Conservation (phyloP, 37 sponge, comb jelly and placozoan genomes). For the Ephydatia muelleri region DNA sequence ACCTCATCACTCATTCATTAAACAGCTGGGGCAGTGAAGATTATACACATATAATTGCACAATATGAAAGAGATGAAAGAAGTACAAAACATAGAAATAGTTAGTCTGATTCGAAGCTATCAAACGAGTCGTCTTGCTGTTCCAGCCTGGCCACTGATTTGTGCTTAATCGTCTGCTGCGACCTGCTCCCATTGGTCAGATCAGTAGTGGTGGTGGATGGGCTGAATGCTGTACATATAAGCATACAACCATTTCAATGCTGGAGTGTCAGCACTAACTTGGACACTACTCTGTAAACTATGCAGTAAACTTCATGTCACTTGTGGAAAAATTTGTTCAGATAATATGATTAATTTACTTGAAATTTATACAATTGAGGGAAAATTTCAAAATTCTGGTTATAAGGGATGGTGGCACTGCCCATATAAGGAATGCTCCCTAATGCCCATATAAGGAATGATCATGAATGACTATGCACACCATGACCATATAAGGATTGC, state of each 20-base stretch:
- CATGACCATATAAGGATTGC: background rate
- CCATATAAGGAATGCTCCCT: background rate
- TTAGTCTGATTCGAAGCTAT: background rate
- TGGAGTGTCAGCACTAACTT: too few relatives aligned
- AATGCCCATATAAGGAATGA: background rate
- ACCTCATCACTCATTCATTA: too few relatives aligned
- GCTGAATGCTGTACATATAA: too few relatives aligned
- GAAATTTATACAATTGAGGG: too few relatives aligned
- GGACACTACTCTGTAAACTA: too few relatives aligned
- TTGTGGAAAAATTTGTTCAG: too few relatives aligned
- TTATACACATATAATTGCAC: background rate
- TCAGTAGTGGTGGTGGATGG: background rate
- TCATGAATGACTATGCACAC: background rate
- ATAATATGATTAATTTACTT: too few relatives aligned
- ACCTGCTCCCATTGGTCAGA: background rate
- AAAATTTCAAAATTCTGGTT: too few relatives aligned
- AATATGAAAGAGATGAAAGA: background rate
- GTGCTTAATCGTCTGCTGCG: background rate
- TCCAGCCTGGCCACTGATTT: background rate
- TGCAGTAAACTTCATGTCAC: too few relatives aligned
- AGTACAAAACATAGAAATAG: background rate
- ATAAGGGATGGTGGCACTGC: too few relatives aligned
- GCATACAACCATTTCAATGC: too few relatives aligned
- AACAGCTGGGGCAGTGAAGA: too few relatives aligned
- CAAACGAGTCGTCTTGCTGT: background rate